Base-by-base conservation (phyloP, 1,140 invertebrate genomes). In the Apis florea region DNA sequence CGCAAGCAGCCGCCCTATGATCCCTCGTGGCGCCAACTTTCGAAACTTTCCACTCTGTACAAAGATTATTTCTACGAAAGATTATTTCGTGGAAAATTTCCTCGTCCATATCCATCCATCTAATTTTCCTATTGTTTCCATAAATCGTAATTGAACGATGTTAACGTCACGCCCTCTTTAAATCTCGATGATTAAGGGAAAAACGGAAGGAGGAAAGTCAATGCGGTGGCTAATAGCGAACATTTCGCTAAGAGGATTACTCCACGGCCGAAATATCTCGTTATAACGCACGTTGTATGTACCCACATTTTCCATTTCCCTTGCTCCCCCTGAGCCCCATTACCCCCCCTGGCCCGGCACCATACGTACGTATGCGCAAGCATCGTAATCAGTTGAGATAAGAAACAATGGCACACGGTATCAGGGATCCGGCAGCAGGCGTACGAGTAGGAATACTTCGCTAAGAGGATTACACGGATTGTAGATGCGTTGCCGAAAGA, bases 391-490 rank as follows among this genome's bases (percentile, higher is more conserved):
- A 75, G 67, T 68, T 26, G n/a, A 51, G 76, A 82, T 82, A 85
- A 86, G 83, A 82, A 83, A 83, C 83, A 85, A 85, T 68, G 67
- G 70, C 70, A 59, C 56, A 73, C 56, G 79, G 51, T 73, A 81
- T 85, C 79, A 56, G 83, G 83, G 56, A 53, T 69, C 51, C 68
- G 19, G 11, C 26, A 53, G 61, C 81, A 54, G 74, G 75, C 83
- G 21, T 56, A n/a, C n/a, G n/a, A n/a, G n/a, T n/a, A 58, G 51
- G 71, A 78, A 74, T 86, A 86, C 80, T 85, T 72, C 24, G 67
- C 51, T 87, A 87, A 87, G 85, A 83, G 85, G 85, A 87, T 87
- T 87, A 87, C 85, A 71, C 61, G 49, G 56, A 40, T 40, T 40
- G 31, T 6, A 40, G 31, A 40, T 40, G 31, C 31, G 31, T 61